These are phyloP conservation scores for Pseudorectes ferrugineus DNA, from an alignment of 2,113 vertebrate species.

Conservation along the genomic window DNA sequence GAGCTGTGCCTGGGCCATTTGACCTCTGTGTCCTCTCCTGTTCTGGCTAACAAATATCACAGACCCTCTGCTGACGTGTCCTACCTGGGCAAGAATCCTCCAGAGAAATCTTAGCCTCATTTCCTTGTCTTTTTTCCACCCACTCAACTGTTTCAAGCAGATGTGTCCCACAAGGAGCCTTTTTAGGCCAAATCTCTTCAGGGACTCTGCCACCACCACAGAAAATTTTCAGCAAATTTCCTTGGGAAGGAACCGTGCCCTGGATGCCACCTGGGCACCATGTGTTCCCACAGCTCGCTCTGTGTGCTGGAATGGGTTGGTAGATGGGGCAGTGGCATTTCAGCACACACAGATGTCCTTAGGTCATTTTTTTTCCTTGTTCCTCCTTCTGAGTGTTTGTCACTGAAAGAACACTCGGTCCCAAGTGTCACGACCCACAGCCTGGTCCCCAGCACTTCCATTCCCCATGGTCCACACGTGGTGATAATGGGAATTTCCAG, in stretches of 20 bases:
- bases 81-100: background rate
- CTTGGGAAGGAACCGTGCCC: background rate
- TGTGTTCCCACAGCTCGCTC: background rate
- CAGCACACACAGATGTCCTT: background rate
- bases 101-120: background rate
- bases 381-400: background rate
- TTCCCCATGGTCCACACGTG: fast-evolving
- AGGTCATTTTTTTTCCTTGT: background rate
- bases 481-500: background rate
- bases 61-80: background rate
- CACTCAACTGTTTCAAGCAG: background rate
- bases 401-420: background rate
- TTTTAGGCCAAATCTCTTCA: background rate
- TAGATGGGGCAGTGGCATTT: background rate
- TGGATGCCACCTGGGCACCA: background rate
- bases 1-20: background rate
- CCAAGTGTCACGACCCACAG: background rate
- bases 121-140: background rate
- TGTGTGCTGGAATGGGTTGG: background rate
- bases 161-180: background rate
- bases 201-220: background rate
- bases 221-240: background rate
- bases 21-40: background rate
- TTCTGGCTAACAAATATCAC: background rate
- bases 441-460: background rate